Evolutionary conservation across 2,888 invertebrate species (phyloP).

Genomic region (Monoplex corrugatus): DNA sequence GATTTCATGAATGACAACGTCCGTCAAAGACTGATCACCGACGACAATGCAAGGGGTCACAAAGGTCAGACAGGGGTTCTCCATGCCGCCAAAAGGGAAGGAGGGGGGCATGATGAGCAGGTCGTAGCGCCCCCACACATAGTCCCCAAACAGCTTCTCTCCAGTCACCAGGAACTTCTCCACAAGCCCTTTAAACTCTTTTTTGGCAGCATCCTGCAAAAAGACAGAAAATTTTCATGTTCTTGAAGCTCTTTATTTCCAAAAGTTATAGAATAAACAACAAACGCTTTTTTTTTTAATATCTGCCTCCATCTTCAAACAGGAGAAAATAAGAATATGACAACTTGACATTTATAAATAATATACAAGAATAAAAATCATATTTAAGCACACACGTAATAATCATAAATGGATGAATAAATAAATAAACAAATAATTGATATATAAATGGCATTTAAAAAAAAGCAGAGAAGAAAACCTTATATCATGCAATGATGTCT

Average conservation of each 20-base stretch:
- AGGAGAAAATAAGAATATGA: no score
- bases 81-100: slow-evolving; percentile 97
- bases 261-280: no score
- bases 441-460: no score
- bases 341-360: no score
- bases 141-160: slow-evolving; percentile 91
- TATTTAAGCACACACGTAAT: no score
- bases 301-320: no score
- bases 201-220: slow-evolving; percentile 60
- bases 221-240: neutral
- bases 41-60: slow-evolving; percentile 91
- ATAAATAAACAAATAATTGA: no score
- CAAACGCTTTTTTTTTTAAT: no score
- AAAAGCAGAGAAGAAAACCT: no score
- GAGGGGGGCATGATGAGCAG: slow-evolving; percentile 91
- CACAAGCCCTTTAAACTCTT: slow-evolving; percentile 82
- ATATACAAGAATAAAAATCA: no score
- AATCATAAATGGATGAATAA: no score
- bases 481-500: no score
- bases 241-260: neutral
- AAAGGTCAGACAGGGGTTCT: slow-evolving; percentile 96
- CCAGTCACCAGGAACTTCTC: slow-evolving; percentile 90
- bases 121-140: slow-evolving; percentile 94
- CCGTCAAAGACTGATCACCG: slow-evolving; percentile 92
- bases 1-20: slow-evolving; percentile 95